Evolutionary conservation across 2,888 invertebrate species (phyloP).

Genomic region (Anarsia innoxiella): DNA sequence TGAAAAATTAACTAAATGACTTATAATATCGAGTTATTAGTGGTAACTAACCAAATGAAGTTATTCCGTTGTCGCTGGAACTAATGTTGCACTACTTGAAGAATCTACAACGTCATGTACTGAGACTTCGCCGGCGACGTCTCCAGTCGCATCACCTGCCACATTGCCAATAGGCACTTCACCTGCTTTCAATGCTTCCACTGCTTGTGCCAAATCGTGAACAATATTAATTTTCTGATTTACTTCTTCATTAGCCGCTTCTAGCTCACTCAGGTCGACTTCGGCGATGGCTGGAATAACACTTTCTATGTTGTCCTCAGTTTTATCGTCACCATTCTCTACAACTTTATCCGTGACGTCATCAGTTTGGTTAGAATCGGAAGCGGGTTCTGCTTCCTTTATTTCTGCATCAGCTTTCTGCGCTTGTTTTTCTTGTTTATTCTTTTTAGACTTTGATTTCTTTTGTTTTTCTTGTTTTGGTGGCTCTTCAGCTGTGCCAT

Average conservation of each 20-base stretch:
- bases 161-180: background rate
- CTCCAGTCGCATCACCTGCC: too few species aligned
- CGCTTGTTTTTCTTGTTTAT: conserved; percentile 32
- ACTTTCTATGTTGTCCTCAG: conserved; percentile 45
- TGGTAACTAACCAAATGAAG: too few species aligned
- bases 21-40: too few species aligned
- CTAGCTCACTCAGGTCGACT: conserved; percentile 45
- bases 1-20: too few species aligned
- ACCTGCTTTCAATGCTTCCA: background rate
- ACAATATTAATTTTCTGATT: conserved; percentile 20
- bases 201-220: conserved; percentile 16
- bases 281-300: conserved; percentile 55
- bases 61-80: too few species aligned
- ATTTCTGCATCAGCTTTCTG: conserved; percentile 21
- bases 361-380: conserved; percentile 20
- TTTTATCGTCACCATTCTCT: conserved; percentile 39
- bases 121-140: too few species aligned
- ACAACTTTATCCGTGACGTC: too few species aligned
- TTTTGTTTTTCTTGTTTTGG: conserved; percentile 54
- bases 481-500: conserved; percentile 38
- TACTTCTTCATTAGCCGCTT: conserved; percentile 34
- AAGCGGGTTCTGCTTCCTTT: conserved; percentile 25
- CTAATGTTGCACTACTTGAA: too few species aligned
- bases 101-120: too few species aligned
- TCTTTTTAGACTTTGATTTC: conserved; percentile 59